phyloP scores from a whole-genome alignment of 1,140 invertebrate species.

The Myzus persicae region DNA sequence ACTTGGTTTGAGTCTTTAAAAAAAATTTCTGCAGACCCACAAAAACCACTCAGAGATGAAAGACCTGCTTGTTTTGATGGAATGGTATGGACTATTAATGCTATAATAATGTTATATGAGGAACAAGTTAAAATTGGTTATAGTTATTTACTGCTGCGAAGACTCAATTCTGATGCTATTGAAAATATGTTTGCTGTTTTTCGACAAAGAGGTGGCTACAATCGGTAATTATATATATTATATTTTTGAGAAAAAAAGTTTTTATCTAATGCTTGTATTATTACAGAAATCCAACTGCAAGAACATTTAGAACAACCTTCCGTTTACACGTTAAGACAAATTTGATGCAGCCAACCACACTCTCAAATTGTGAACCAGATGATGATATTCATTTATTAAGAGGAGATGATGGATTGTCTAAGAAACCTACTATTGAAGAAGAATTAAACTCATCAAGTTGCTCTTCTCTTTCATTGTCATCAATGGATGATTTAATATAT shows the following conservation, averaged over 20 bases:
- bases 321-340: neutral
- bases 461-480: constrained; percentile 19
- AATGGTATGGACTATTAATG: too few species aligned
- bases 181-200: too few species aligned
- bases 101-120: too few species aligned
- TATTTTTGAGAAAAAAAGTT: neutral
- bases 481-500: neutral
- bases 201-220: neutral
- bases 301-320: neutral
- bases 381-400: neutral
- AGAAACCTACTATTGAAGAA: neutral
- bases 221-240: neutral
- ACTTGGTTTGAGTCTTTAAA: too few species aligned
- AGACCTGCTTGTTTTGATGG: too few species aligned
- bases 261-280: neutral
- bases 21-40: too few species aligned
- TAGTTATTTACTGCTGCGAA: too few species aligned
- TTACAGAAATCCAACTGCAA: neutral
- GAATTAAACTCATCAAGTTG: neutral
- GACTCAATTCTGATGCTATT: too few species aligned
- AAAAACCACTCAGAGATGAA: too few species aligned
- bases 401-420: neutral
- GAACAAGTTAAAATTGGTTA: too few species aligned
- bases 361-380: too few species aligned
- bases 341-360: too few species aligned